Evolutionary conservation across 2,888 invertebrate genomes (phyloP), one percentile per base, ranked within the genome.

Genomic region (Pyrrhosoma nymphula): DNA sequence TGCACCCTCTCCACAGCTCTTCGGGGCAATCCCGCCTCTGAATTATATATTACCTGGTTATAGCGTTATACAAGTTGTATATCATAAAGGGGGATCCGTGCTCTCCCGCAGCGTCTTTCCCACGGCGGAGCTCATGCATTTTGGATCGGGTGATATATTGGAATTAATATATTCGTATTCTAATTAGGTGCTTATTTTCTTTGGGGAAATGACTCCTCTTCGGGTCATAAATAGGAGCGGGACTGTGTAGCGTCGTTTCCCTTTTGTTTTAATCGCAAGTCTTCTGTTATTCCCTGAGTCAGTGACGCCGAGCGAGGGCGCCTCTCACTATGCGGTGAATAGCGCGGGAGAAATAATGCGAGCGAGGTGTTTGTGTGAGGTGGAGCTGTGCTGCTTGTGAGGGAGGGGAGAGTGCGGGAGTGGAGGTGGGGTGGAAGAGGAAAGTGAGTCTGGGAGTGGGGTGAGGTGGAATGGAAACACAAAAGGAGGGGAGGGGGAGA

Each of bases 101-200:
- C 26, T 35, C 82, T 26, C 82, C 30, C 82, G 35, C 14, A 82
- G 82, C 82, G 82, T 82, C 82, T 82, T 82, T 82, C 82, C 82
- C 82, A 82, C 82, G 82, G 82, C 82, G 60, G 6, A 20, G 47
- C 69, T 93, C 93, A 93, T 93, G 93, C 63, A 93, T 93, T 91
- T 93, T 63, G 63, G 93, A 93, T 93, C 93, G 93, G 93, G 35
- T 69, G 93, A 93, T 93, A 93, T 93, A 47, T 93, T 47, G 39
- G 93, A 69, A 93, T 69, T 93, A 93, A 93, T 93, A 93, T 93
- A 93, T 93, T 63, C 93, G 47, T 69, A 55, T 69, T 93, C 69
- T 93, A 93, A 93, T 93, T 93, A 93, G 93, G 69, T 69, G 56
- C 69, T 69, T 93, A 82, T 82, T 82, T 82, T 93, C 93, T 93